These are phyloP conservation scores for Zoanthus gigantus DNA, from an alignment of 92 coral and sea anemone species.

Conservation along the genomic window DNA sequence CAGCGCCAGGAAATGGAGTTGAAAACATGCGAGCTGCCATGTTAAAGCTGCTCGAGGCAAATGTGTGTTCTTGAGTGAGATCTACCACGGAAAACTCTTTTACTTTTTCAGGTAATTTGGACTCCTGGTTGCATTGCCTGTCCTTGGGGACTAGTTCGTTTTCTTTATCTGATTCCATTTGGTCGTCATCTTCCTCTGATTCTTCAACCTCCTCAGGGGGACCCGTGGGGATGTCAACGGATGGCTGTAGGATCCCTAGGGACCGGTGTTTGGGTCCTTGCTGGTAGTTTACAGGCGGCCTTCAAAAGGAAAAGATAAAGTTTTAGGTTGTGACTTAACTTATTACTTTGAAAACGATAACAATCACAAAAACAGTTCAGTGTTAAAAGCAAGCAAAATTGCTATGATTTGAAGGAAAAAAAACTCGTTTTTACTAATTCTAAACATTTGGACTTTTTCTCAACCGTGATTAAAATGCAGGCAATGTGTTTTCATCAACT, in stretches of 20 bases:
- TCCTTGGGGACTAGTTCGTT: constrained; percentile 1
- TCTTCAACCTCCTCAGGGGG: constrained; percentile 63
- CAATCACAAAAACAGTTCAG: no score
- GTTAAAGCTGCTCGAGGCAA: constrained; percentile 67
- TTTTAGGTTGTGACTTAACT: neutral
- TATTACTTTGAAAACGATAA: no score
- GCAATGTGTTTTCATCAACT: no score
- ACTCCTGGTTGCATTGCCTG: constrained; percentile 21
- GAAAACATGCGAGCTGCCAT: constrained; percentile 87
- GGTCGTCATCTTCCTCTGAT: constrained; percentile 52
- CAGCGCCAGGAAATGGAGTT: constrained; percentile 77
- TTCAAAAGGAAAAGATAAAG: constrained; percentile 14
- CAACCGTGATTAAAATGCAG: no score
- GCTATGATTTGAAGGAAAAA: no score
- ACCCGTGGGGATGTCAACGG: constrained; percentile 84
- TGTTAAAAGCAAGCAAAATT: no score
- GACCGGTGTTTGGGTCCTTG: constrained; percentile 74
- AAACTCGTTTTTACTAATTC: no score
- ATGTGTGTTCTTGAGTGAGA: constrained; percentile 65
- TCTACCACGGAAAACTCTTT: constrained; percentile 62
- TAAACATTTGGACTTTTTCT: no score
- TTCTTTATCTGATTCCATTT: constrained; percentile 12
- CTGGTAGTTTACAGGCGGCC: constrained; percentile 76
- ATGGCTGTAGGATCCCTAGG: constrained; percentile 86
- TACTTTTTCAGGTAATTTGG: constrained; percentile 41